Conservation (phyloP, 2,888 invertebrate genomes). For the Nematopogon swammerdamellus region DNA sequence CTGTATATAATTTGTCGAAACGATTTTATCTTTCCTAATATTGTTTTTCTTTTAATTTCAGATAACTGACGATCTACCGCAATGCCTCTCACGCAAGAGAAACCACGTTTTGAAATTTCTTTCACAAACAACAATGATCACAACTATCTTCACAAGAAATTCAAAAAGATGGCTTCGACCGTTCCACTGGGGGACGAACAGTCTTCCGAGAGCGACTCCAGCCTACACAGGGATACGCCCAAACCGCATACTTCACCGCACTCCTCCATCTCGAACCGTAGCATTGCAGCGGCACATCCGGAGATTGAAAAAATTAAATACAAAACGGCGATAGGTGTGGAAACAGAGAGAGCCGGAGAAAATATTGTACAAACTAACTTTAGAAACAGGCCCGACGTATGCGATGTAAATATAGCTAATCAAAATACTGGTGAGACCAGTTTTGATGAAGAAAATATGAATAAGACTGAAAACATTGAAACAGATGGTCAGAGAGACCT, state of each 20-base stretch:
- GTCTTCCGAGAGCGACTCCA: slow-evolving; percentile 21
- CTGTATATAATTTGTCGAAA: too few species aligned
- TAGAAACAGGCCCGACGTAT: slow-evolving; percentile 45
- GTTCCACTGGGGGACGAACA: slow-evolving; percentile 19
- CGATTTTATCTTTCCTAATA: too few species aligned
- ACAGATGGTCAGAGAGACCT: slow-evolving; percentile 49
- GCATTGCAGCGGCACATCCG: slow-evolving; percentile 44
- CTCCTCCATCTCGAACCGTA: slow-evolving; percentile 39
- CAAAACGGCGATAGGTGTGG: slow-evolving; percentile 23
- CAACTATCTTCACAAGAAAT: slow-evolving; percentile 89
- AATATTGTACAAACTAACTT: slow-evolving; percentile 56
- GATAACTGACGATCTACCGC: slow-evolving; percentile 40
- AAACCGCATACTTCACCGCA: slow-evolving; percentile 27
- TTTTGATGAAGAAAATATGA: slow-evolving; percentile 50
- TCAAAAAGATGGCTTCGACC: slow-evolving; percentile 80
- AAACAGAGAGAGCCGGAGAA: slow-evolving; percentile 23
- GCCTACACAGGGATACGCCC: slow-evolving; percentile 29
- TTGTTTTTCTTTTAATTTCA: too few species aligned
- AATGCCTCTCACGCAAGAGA: slow-evolving; percentile 51
- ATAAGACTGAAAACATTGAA: slow-evolving; percentile 55
- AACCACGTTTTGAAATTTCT: slow-evolving; percentile 40
- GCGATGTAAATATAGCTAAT: slow-evolving; percentile 47
- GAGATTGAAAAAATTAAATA: slow-evolving; percentile 46
- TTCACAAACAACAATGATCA: slow-evolving; percentile 59
- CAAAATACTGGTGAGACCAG: slow-evolving; percentile 53